These are phyloP conservation scores for Chaetura pelagica DNA, from an alignment of 2,113 vertebrate genomes.

Conservation along the genomic window DNA sequence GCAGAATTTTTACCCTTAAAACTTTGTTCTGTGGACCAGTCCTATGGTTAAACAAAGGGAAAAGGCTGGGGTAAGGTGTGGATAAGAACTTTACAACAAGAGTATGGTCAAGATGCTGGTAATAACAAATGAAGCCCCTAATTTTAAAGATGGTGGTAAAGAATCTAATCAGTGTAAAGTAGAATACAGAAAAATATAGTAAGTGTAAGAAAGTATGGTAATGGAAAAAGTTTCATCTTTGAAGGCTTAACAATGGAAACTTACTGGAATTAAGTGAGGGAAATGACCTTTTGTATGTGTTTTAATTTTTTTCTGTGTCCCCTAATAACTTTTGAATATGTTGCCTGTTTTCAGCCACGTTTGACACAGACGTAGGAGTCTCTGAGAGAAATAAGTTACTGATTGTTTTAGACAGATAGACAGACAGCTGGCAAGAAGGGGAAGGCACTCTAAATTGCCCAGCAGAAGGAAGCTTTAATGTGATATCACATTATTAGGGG, in stretches of 20 bases:
- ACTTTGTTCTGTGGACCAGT: background rate
- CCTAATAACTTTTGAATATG: background rate
- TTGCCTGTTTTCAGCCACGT: background rate
- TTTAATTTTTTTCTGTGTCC: background rate
- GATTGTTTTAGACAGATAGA: background rate
- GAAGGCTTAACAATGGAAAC: background rate
- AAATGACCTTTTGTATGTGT: background rate
- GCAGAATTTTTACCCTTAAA: background rate
- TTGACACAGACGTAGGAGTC: background rate
- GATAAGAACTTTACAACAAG: background rate
- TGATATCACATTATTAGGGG: background rate
- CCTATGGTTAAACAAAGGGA: background rate
- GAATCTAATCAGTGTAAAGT: background rate
- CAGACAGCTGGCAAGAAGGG: background rate
- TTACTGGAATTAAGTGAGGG: background rate
- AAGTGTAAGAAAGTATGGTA: background rate
- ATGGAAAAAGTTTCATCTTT: background rate
- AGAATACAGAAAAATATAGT: background rate
- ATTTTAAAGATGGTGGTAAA: background rate
- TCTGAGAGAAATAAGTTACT: background rate
- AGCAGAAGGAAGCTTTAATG: background rate
- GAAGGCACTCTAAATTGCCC: background rate
- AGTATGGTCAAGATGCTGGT: background rate
- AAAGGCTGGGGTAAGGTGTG: background rate
- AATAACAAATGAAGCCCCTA: background rate